Evolutionary conservation across 2,113 vertebrate species (phyloP).

Genomic region (Fulica atra): DNA sequence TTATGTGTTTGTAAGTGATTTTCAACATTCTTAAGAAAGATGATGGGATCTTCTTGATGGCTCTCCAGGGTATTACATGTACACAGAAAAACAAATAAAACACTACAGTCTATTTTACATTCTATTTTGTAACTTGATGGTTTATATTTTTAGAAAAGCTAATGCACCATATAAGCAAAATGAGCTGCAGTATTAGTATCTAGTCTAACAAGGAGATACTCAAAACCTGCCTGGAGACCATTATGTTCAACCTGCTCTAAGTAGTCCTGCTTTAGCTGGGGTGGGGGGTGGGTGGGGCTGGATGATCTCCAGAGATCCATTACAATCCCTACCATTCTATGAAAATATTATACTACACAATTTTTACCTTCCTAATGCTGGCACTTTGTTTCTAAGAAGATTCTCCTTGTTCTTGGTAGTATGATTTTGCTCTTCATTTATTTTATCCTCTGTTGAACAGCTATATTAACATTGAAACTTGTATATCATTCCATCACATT

Average conservation of each 20-base stretch:
- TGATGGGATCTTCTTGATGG: not conserved
- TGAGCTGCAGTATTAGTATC: not conserved
- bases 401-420: not conserved
- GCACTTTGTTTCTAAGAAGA: not conserved
- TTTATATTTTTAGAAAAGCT: not conserved
- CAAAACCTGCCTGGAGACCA: too few species aligned
- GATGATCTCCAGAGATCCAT: too few species aligned
- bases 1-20: not conserved
- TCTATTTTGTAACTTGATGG: not conserved
- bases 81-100: not conserved
- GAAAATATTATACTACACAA: not conserved
- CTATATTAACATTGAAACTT: not conserved
- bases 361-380: not conserved
- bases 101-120: not conserved
- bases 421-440: not conserved
- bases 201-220: not conserved
- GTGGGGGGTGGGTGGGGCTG: too few species aligned
- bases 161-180: not conserved
- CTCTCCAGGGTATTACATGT: not conserved
- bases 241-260: too few species aligned
- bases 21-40: not conserved
- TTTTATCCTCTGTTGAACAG: not conserved
- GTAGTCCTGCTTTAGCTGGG: too few species aligned
- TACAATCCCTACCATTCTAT: too few species aligned
- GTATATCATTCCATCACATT: not conserved